These are phyloP conservation scores for Ceratitis capitata DNA, from an alignment of 1,140 invertebrate species.

Conservation along the genomic window DNA sequence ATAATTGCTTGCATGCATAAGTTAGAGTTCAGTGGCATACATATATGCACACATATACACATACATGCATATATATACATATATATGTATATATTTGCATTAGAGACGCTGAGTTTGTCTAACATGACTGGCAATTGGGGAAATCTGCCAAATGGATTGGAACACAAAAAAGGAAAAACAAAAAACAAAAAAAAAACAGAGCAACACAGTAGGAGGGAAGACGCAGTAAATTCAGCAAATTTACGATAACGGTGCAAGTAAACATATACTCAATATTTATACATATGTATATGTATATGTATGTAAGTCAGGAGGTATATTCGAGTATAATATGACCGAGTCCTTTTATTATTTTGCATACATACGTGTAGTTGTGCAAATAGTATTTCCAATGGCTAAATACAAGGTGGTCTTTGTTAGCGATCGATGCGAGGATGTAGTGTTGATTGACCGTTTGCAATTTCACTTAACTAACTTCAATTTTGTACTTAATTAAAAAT, in stretches of 20 bases:
- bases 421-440: no score
- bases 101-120: background rate
- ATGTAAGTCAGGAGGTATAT: background rate
- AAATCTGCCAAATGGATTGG: slow-evolving; percentile 16
- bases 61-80: background rate
- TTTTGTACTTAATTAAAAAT: background rate
- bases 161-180: background rate
- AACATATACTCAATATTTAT: background rate
- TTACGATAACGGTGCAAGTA: background rate
- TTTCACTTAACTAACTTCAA: background rate
- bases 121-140: background rate
- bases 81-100: background rate
- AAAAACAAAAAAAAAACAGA: no score
- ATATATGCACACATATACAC: background rate
- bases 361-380: no score
- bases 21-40: background rate
- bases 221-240: background rate
- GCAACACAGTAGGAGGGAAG: no score
- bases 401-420: no score
- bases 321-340: background rate
- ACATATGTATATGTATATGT: background rate
- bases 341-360: background rate
- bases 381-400: no score
- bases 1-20: background rate
- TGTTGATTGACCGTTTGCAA: background rate